A percentile compares a stretch with the other conserved stretches of the same genome.
Evolutionary conservation across 2,888 invertebrate genomes (phyloP).

Genomic region (Pheosia gnoma): DNA sequence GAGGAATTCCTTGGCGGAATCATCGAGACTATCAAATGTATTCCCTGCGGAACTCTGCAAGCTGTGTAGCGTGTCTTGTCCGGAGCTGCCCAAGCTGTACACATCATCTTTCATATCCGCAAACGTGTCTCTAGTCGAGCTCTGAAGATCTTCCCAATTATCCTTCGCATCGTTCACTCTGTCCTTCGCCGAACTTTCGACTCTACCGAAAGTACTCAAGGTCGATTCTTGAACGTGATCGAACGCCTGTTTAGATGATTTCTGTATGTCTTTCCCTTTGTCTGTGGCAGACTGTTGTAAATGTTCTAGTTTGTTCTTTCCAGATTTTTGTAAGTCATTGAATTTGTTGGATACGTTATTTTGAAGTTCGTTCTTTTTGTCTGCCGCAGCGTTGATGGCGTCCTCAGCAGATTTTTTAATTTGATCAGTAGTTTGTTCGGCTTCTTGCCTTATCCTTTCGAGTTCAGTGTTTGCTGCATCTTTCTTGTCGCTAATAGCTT

Average conservation of each 20-base stretch:
- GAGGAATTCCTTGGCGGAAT: constrained; percentile 65
- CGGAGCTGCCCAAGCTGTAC: constrained; percentile 69
- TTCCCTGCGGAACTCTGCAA: constrained; percentile 80
- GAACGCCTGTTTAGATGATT: constrained; percentile 67
- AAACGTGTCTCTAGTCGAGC: constrained; percentile 73
- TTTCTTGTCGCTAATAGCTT: constrained; percentile 54
- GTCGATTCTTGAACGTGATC: constrained; percentile 71
- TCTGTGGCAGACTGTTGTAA: constrained; percentile 55
- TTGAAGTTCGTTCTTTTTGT: constrained; percentile 63
- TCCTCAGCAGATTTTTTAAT: constrained; percentile 75
- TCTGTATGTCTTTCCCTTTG: constrained; percentile 49
- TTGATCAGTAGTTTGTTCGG: constrained; percentile 73
- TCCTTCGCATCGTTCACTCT: constrained; percentile 68
- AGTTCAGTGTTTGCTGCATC: constrained; percentile 63
- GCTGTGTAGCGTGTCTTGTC: constrained; percentile 75
- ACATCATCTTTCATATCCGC: constrained; percentile 72
- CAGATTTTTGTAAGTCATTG: constrained; percentile 43
- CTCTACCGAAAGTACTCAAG: constrained; percentile 76
- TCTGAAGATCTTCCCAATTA: constrained; percentile 74
- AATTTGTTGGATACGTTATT: constrained; percentile 53
- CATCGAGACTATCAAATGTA: constrained; percentile 77
- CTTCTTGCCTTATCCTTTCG: constrained; percentile 73
- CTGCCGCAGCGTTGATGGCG: constrained; percentile 62
- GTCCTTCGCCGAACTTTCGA: constrained; percentile 79
- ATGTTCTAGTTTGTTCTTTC: constrained; percentile 55